Base-by-base conservation (phyloP, 2,797 vertebrate species). In the Lacerta agilis region DNA sequence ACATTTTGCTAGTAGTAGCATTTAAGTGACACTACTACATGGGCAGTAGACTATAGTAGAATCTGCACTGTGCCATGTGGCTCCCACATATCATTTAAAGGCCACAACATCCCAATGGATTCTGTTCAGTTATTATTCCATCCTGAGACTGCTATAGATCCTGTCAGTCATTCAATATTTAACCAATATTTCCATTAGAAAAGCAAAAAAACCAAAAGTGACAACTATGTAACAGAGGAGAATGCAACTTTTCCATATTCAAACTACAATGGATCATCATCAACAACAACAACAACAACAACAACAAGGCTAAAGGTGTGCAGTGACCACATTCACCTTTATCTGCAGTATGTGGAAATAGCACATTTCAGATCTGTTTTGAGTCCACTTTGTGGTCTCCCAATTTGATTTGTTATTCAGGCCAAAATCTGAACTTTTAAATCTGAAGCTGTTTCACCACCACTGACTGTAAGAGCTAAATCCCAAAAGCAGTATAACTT, bases 211-310 rank as follows among this genome's bases (percentile, higher is more conserved):
- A 77, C 43, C 66, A 84, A 84, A 86, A 64, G n/a, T 83, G 82
- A 20, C 3, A 73, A 86, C 77, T 67, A 58, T 58, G 6, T 5
- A 45, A 41, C 72, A 61, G 33, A 87, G 89, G 49, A 1, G 13
- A 66, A 71, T 13, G 5, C 11, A 71, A 2, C 83, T 85, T 86
- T 45, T 85, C 86, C 27, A 76, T 0, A 2, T 58, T 49, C 29
- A 17, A 11, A 75, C 49, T 0, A 77, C 18, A 55, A 17, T 38
- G 41, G 6, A n/a, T n/a, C n/a, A n/a, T n/a, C n/a, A n/a, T n/a
- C n/a, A 27, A 71, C 41, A 1, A 29, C 4, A 1, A 61, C 10
- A 20, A 2, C 45, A 36, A 29, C 49, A 4, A 71, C 29, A 36
- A 36, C 66, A 10, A 72, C 4, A 69, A 72, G 18, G n/a, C 27